Evolutionary conservation across 2,888 invertebrate genomes (phyloP), one percentile per base, ranked within the genome.

Genomic region (Ashinkailepas kermadecensis): DNA sequence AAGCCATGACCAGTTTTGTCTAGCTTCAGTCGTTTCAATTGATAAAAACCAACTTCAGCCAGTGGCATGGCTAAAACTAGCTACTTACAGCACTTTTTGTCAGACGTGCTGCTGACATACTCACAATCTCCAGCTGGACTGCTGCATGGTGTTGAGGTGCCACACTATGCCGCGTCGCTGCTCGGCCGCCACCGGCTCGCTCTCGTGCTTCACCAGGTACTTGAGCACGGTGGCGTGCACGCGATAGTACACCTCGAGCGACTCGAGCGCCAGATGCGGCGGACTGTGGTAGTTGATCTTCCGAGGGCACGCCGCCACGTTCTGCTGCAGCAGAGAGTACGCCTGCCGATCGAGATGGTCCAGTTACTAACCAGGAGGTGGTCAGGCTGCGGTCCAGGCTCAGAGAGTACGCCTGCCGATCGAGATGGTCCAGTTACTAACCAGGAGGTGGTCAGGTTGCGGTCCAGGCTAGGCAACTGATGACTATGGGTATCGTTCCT

Each of bases 201-300:
- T 21, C 74, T 74, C 74, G 80, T 81, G 82, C 84, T 92, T 91
- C 86, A 94, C 93, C 59, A 97, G 89, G 87, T 92, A 93, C 88
- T 96, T 97, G 10, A 97, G 89, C 85, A 95, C 93, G n/a, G 94
- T 93, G 0, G 95, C 93, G 87, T 97, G 95, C 82, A 95, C 93
- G 86, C 97, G 90, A 85, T 89, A 90, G 85, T 88, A 89, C 84
- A 90, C 86, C 89, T 97, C 97, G 64, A 97, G 88, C 0, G 95
- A 94, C 89, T 97, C 97, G 80, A 97, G 92, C 21, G 96, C 92
- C 80, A 95, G 89, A 86, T 93, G 91, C 83, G 94, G 93, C 0
- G 96, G 95, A 86, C 91, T 92, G 86, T 91, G 93, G 86, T 95
- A 96, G 85, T 92, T 93, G 81, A 97, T 95, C 89, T 94, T 94